These are phyloP conservation scores for Phenacoccus solenopsis DNA, from an alignment of 1,140 invertebrate species.

Conservation along the genomic window DNA sequence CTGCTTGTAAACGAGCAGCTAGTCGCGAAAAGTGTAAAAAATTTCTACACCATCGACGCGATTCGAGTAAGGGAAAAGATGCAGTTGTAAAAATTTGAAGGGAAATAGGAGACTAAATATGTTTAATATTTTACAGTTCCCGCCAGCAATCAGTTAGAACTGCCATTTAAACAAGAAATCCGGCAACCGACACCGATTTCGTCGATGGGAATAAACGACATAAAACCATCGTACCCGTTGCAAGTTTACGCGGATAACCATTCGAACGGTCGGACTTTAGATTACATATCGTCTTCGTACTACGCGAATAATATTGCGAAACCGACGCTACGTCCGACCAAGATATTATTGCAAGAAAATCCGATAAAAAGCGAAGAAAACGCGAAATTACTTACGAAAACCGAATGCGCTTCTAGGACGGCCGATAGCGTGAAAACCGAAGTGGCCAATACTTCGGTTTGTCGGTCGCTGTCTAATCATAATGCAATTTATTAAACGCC, in stretches of 20 bases:
- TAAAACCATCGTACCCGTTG: neutral
- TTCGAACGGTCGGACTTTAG: conserved; percentile 10
- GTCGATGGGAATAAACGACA: neutral
- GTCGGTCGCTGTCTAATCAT: conserved; percentile 21
- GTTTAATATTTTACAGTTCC: conserved; percentile 15
- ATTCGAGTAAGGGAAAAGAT: conserved; percentile 5
- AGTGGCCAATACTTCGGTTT: neutral
- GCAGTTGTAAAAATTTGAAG: too few relatives aligned
- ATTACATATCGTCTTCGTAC: conserved; percentile 25
- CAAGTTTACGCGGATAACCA: neutral
- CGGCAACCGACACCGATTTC: neutral
- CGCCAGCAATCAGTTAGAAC: conserved; percentile 17
- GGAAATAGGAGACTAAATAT: too few relatives aligned
- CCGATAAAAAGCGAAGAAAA: conserved; percentile 20
- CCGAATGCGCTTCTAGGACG: conserved; percentile 21
- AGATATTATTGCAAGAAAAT: conserved; percentile 36
- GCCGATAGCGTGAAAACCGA: neutral
- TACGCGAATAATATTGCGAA: conserved; percentile 24
- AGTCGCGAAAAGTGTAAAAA: conserved; percentile 48
- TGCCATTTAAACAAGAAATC: conserved; percentile 11
- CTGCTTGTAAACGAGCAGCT: conserved; percentile 72
- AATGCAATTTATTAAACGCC: conserved; percentile 17
- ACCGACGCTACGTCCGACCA: conserved; percentile 42
- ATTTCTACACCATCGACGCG: conserved; percentile 17
- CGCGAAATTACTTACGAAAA: conserved; percentile 23